Evolutionary conservation across 2,113 vertebrate genomes (phyloP), one percentile per base, ranked within the genome.

Genomic region (Cynoglossus semilaevis): DNA sequence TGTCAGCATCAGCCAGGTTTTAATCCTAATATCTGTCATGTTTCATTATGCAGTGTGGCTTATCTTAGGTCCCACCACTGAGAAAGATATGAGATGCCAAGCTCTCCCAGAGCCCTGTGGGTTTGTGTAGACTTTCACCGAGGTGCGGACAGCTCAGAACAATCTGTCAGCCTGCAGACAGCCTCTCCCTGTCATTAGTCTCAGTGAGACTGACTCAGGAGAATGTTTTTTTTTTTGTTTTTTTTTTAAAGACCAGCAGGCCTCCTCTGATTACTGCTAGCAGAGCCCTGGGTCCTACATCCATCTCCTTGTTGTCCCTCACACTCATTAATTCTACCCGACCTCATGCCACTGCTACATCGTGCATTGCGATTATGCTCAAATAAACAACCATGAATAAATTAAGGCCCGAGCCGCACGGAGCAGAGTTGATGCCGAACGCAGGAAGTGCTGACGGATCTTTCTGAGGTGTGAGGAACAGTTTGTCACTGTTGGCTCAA

Each of bases 331-430:
- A 88, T 83, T 85, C 74, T 61, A 63, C 57, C 53, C 29, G 37
- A 73, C 72, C 74, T 67, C 74, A 75, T 65, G 74, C 74, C 72
- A 63, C 65, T 71, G 66, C 72, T 51, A 19, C 70, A 71, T 67
- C 74, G 64, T 63, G 65, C 70, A 34, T 73, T 80, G 77, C 83
- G 82, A 84, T 82, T 77, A 82, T 77, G 70, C 75, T 66, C 52
- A 81, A 77, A 76, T 58, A 62, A 85, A 73, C 69, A 78, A 70
- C 60, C 58, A 77, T 64, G 71, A 74, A 81, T 77, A 87, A 83
- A 83, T 51, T 64, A 64, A 71, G 70, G 68, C 45, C 35, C 13
- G 42, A 67, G 48, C 44, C 49, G 59, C 0, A 29, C 9, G 10
- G 50, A 51, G 38, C 8, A 36, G 18, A 51, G 48, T 29, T 4